Evolutionary conservation across 2,888 invertebrate species (phyloP).

Genomic region (Phragmatobia fuliginosa): DNA sequence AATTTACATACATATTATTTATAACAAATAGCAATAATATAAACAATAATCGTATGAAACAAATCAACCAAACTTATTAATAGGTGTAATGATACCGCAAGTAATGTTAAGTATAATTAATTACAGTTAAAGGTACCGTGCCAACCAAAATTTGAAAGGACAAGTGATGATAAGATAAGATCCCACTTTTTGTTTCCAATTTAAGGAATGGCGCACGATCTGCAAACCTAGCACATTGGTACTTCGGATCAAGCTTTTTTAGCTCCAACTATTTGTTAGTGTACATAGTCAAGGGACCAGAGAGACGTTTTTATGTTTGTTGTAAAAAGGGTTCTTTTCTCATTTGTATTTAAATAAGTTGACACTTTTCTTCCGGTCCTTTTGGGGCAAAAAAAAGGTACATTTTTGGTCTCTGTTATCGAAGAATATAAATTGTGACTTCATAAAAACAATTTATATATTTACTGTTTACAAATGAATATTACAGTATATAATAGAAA

Average conservation of each 20-base stretch:
- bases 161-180: constrained; percentile 50
- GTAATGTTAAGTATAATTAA: constrained; percentile 41
- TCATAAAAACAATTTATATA: neutral
- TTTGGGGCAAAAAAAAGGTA: neutral
- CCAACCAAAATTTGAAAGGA: constrained; percentile 44
- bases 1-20: too few relatives aligned
- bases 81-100: constrained; percentile 27
- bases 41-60: neutral
- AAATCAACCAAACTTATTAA: constrained; percentile 18
- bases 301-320: constrained; percentile 12
- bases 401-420: neutral
- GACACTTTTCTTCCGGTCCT: constrained; percentile 5
- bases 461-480: neutral
- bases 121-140: constrained; percentile 23
- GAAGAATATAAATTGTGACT: neutral
- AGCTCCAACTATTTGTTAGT: constrained; percentile 30
- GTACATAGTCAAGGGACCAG: constrained; percentile 22
- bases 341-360: constrained; percentile 14
- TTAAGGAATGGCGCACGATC: constrained; percentile 57
- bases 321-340: constrained; percentile 1
- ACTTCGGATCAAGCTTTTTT: constrained; percentile 22
- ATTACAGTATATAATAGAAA: too few relatives aligned
- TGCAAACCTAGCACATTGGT: constrained; percentile 42
- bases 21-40: neutral
- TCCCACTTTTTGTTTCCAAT: constrained; percentile 56